Evolutionary conservation across 1,140 invertebrate genomes (phyloP).

Genomic region (Drosophila kohkoa): DNA sequence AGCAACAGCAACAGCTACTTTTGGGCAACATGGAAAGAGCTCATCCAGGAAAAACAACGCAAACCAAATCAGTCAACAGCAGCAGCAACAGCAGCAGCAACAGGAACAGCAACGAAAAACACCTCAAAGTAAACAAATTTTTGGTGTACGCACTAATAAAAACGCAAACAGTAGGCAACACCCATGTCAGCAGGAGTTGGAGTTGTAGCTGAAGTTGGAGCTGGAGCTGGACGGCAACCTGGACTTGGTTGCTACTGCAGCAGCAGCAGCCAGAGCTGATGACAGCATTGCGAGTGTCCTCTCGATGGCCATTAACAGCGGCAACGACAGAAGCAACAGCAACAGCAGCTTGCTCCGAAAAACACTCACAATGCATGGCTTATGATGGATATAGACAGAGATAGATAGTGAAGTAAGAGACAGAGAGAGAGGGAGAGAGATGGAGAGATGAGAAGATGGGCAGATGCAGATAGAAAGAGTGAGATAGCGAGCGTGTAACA

Average conservation of each 20-base stretch:
- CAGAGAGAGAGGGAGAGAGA: neutral
- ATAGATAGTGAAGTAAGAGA: neutral
- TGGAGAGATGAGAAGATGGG: neutral
- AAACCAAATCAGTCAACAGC: slow-evolving; percentile 35
- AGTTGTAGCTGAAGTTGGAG: neutral
- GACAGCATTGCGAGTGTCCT: slow-evolving; percentile 14
- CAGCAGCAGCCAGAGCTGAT: neutral
- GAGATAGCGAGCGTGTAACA: slow-evolving; percentile 1
- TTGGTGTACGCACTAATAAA: slow-evolving; percentile 45
- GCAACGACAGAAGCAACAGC: slow-evolving; percentile 12
- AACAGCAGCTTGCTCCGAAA: neutral
- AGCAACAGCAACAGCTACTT: slow-evolving; percentile 12
- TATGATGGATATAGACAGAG: slow-evolving; percentile 5
- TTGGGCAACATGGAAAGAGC: slow-evolving; percentile 6
- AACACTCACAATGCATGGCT: slow-evolving; percentile 13
- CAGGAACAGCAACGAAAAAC: slow-evolving; percentile 33
- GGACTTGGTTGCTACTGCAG: neutral
- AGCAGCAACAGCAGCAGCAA: slow-evolving; percentile 1
- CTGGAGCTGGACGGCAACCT: neutral
- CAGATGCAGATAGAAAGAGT: neutral
- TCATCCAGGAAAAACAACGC: slow-evolving; percentile 17
- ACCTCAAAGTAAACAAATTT: slow-evolving; percentile 53
- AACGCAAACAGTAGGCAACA: slow-evolving; percentile 32
- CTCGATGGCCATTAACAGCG: slow-evolving; percentile 33
- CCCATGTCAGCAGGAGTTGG: neutral